Evolutionary conservation across 2,113 vertebrate genomes (phyloP), one percentile per base, ranked within the genome.

Genomic region (Castor canadensis): DNA sequence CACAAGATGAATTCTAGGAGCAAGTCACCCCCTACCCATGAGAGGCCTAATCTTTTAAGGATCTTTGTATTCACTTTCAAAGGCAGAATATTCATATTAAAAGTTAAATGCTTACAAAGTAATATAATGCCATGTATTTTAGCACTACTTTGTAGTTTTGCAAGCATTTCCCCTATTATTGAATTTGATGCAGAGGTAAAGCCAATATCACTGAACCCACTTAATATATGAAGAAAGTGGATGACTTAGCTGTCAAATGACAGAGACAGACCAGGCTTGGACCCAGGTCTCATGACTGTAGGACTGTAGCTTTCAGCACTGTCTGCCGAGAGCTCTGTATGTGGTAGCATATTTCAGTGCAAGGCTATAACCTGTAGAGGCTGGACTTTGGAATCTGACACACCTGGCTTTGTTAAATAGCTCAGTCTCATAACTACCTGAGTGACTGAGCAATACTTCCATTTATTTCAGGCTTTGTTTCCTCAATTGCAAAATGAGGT

Each of bases 401-500:
- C 5, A 52, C 40, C 4, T n/a, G 22, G 24, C 6, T 64, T 49
- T 92, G 71, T 56, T 84, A 64, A 81, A 38, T 24, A 71, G 0
- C 22, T 58, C 26, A n/a, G 73, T 43, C 56, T 77, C 49, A 77
- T 43, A 76, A 58, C 52, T 66, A 71, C 30, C 49, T 90, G 12
- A 5, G 30, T 66, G 73, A 91, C 87, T 1, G 47, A 88, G 7
- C 22, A 40, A 20, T 6, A 47, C 43, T 17, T 64, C 81, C 38
- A 54, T 62, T 49, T 60, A 38, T n/a, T 58, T 56, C 28, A 58
- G 54, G 40, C n/a, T 77, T 49, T 79, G 49, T 87, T 75, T 89
- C 92, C 62, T 90, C 56, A 92, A 73, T 32, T 83, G 64, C 43
- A 83, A 87, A 89, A 43, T 64, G 28, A 90, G 15, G 12, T 86